Conservation (phyloP, 23 tunicate genomes). For the Clavelina lepadiformis region DNA sequence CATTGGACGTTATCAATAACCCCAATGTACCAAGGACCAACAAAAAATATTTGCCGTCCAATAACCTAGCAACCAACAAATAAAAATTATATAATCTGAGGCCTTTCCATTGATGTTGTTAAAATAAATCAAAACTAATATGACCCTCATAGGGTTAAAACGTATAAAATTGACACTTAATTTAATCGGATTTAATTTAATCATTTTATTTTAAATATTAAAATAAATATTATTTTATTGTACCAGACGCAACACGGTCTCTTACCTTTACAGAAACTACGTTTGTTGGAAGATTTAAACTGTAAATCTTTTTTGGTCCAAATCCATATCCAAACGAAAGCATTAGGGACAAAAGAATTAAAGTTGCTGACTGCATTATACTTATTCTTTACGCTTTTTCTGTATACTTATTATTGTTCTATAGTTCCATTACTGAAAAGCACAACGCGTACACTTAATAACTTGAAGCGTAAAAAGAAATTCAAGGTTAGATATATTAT, state of each 20-base stretch:
- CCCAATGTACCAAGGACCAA: conserved; percentile 79
- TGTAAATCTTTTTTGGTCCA: conserved; percentile 71
- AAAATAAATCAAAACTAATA: conserved; percentile 1
- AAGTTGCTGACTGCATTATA: too few species aligned
- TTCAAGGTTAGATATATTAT: too few species aligned
- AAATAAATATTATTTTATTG: neutral
- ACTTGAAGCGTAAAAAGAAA: too few species aligned
- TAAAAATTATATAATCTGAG: neutral
- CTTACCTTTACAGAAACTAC: conserved; percentile 72
- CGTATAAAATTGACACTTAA: too few species aligned
- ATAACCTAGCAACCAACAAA: conserved; percentile 22
- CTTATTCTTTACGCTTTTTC: too few species aligned
- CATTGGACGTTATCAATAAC: conserved; percentile 75
- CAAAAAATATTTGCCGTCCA: conserved; percentile 42
- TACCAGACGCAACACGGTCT: neutral
- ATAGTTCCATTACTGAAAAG: too few species aligned
- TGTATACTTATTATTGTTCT: too few species aligned
- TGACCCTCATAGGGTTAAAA: too few species aligned
- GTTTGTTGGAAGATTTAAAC: conserved; percentile 36
- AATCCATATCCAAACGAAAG: conserved; percentile 36
- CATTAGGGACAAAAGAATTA: too few species aligned
- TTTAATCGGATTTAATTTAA: too few species aligned
- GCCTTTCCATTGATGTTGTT: too few species aligned
- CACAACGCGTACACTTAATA: too few species aligned
- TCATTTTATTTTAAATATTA: neutral